Evolutionary conservation across 2,888 invertebrate species (phyloP).

Genomic region (Zelleria hepariella): DNA sequence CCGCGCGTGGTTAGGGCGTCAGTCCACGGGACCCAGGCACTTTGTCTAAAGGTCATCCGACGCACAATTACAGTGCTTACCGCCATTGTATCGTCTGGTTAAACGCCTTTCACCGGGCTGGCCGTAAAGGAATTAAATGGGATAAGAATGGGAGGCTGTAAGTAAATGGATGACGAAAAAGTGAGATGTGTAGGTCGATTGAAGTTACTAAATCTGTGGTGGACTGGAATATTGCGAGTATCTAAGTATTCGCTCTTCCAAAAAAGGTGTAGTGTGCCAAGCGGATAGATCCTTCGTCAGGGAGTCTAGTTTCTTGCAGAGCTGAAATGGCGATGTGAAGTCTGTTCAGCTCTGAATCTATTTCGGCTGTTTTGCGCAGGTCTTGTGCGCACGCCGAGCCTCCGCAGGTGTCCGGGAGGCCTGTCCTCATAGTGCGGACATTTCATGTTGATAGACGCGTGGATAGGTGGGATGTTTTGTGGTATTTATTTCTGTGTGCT

Average conservation of each 20-base stretch:
- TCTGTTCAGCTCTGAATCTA: conserved; percentile 11
- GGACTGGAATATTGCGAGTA: too few relatives aligned
- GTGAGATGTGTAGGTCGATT: too few relatives aligned
- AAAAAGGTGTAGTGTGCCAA: conserved; percentile 10
- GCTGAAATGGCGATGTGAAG: conserved; percentile 11
- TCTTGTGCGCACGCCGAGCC: conserved; percentile 1
- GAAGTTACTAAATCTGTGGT: too few relatives aligned
- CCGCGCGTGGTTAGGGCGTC: conserved; percentile 18
- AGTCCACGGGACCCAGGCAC: conserved; percentile 24
- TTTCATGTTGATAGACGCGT: conserved; percentile 10
- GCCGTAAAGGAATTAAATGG: not conserved
- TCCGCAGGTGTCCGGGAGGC: conserved; percentile 10
- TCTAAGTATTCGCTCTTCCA: not conserved
- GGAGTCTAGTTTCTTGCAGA: conserved; percentile 15
- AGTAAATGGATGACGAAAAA: too few relatives aligned
- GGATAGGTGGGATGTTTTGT: not conserved
- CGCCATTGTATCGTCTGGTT: conserved; percentile 2
- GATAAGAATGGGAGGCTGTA: not conserved
- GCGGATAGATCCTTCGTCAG: conserved; percentile 9
- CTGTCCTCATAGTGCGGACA: conserved; percentile 12
- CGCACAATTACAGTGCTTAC: conserved; percentile 22
- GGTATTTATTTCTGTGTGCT: too few relatives aligned
- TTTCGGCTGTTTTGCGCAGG: conserved; percentile 10
- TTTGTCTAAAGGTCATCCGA: conserved; percentile 32
- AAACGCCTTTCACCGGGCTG: not conserved